These are phyloP conservation scores for Petrophora chlorosata DNA, from an alignment of 2,888 invertebrate genomes.

Conservation along the genomic window DNA sequence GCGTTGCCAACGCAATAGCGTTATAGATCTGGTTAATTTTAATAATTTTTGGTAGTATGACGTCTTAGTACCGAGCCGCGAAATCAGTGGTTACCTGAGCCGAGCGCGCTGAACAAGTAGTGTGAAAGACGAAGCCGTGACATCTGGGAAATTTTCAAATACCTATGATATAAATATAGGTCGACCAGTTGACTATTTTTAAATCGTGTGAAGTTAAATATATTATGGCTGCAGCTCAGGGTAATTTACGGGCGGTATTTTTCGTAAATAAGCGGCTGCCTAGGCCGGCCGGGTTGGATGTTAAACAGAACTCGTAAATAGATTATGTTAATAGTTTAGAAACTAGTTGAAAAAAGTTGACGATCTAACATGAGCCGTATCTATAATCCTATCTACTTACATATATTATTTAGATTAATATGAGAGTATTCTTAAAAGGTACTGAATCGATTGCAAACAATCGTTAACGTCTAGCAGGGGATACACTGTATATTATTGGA, in stretches of 20 bases:
- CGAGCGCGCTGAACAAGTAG: conserved; percentile 42
- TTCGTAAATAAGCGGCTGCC: conserved; percentile 16
- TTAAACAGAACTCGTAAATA: conserved; percentile 8
- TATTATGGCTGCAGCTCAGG: conserved; percentile 45
- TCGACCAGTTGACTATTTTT: conserved; percentile 66
- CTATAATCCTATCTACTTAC: no score
- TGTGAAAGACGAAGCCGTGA: conserved; percentile 63
- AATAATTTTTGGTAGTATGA: conserved; percentile 28
- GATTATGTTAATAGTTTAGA: background rate
- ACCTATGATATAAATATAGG: conserved; percentile 58
- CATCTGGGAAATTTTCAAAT: conserved; percentile 60
- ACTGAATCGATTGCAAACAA: no score
- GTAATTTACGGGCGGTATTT: conserved; percentile 29
- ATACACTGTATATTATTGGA: no score
- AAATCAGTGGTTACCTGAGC: conserved; percentile 58
- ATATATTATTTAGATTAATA: no score
- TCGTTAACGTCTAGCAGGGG: no score
- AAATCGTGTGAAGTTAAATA: conserved; percentile 57
- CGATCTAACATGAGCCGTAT: no score
- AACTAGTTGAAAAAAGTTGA: background rate
- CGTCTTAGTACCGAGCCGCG: conserved; percentile 29
- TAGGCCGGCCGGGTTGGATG: conserved; percentile 2
- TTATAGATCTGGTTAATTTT: conserved; percentile 54
- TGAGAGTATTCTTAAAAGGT: no score
- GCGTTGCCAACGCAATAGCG: conserved; percentile 64